phyloP scores from a whole-genome alignment of 2,797 vertebrate species.

The Hoplostethus mediterraneus region DNA sequence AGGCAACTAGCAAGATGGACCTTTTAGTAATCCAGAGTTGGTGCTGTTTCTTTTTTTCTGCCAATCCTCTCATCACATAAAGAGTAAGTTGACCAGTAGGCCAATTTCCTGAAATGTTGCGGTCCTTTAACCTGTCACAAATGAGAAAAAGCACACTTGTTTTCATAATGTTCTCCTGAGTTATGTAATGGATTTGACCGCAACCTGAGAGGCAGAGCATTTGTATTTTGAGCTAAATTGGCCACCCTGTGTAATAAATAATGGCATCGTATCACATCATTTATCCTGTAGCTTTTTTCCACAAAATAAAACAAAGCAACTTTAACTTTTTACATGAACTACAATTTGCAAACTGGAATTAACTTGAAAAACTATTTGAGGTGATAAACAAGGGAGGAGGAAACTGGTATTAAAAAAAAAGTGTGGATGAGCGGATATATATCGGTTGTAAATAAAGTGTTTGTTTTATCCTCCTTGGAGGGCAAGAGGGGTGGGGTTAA shows the following conservation, averaged over 20 bases:
- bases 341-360: constrained; percentile 45
- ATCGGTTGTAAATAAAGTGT: background rate
- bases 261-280: background rate
- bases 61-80: too few relatives aligned
- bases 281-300: constrained; percentile 4
- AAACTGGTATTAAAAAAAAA: background rate
- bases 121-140: too few relatives aligned
- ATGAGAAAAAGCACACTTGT: background rate
- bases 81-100: too few relatives aligned
- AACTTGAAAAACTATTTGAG: constrained; percentile 50
- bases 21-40: too few relatives aligned
- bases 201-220: background rate
- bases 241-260: background rate
- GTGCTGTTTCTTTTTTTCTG: too few relatives aligned
- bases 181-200: background rate
- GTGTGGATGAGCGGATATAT: background rate
- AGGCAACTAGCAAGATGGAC: too few relatives aligned
- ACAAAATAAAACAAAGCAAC: constrained; percentile 4
- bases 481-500: background rate
- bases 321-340: constrained; percentile 35
- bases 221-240: background rate
- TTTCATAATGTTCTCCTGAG: background rate
- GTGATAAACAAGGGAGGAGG: background rate
- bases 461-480: background rate
- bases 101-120: too few relatives aligned